Evolutionary conservation across 2,797 vertebrate genomes (phyloP).

Genomic region (Onychomys leucogaster): DNA sequence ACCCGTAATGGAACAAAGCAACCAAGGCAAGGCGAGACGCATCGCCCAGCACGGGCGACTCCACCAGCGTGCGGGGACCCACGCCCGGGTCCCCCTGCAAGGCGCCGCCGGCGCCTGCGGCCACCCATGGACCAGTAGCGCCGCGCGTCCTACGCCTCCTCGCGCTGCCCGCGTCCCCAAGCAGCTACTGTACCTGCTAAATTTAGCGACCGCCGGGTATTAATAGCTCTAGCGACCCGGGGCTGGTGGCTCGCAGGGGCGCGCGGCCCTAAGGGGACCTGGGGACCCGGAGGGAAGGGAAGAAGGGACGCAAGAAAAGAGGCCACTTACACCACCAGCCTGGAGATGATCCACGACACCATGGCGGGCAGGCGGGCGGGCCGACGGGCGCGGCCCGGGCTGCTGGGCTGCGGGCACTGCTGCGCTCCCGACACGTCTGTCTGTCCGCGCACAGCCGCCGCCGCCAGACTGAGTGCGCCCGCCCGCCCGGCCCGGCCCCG

Average conservation of each 20-base stretch:
- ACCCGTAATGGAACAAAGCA: constrained; percentile 74
- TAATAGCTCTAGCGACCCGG: constrained; percentile 50
- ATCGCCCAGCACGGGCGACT: background rate
- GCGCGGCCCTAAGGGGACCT: constrained; percentile 20
- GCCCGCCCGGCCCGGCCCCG: constrained; percentile 88
- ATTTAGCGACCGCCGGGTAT: constrained; percentile 82
- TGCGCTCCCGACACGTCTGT: constrained; percentile 60
- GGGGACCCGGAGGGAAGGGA: background rate
- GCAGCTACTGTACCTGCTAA: constrained; percentile 82
- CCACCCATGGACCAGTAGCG: background rate
- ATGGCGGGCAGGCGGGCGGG: constrained; percentile 92
- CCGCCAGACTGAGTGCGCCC: constrained; percentile 85
- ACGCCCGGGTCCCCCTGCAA: background rate
- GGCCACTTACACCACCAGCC: constrained; percentile 98
- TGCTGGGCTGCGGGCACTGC: constrained; percentile 62
- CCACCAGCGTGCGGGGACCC: background rate
- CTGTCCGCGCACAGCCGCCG: constrained; percentile 77
- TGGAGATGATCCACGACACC: constrained; percentile 99
- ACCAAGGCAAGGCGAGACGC: constrained; percentile 1
- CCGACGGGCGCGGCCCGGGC: constrained; percentile 78
- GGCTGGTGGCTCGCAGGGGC: constrained; percentile 40
- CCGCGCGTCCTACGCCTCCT: constrained; percentile 40
- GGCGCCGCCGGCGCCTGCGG: background rate
- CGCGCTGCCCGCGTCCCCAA: constrained; percentile 11
- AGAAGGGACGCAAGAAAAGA: background rate